A percentile compares a stretch with the other conserved stretches of the same genome.
Evolutionary conservation across 53 echinoderm and acorn worm genomes (phyloP).

Genomic region (Holothuria scabra): DNA sequence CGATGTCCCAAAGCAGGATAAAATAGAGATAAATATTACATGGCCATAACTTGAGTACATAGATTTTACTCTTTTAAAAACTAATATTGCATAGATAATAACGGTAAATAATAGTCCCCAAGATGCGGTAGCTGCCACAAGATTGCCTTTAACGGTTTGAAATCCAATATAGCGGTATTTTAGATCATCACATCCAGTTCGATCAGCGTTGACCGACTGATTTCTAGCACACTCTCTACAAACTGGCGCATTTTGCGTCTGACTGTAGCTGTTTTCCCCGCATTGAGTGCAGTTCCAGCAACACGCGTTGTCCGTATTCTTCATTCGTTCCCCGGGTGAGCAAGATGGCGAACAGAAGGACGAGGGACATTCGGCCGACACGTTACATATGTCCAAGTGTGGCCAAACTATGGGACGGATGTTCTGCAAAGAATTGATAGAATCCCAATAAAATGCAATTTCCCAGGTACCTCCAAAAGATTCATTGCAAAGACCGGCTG

Average conservation of each 20-base stretch:
- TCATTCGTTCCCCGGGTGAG: conserved; percentile 64
- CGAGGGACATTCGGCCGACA: background rate
- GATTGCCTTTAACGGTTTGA: conserved; percentile 45
- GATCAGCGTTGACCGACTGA: conserved; percentile 59
- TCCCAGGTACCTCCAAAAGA: background rate
- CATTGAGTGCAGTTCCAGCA: conserved; percentile 93
- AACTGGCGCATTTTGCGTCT: conserved; percentile 59
- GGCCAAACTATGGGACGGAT: conserved; percentile 29
- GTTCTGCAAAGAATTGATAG: background rate
- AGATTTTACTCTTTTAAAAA: conserved; percentile 31
- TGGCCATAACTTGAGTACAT: conserved; percentile 20
- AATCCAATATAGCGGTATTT: conserved; percentile 51
- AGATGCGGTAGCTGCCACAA: conserved; percentile 31
- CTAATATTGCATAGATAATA: conserved; percentile 56
- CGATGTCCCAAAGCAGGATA: conserved; percentile 64
- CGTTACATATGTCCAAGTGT: conserved; percentile 8
- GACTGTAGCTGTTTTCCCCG: conserved; percentile 65
- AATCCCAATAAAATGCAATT: background rate
- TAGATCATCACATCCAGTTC: conserved; percentile 69
- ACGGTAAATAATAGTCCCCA: conserved; percentile 56
- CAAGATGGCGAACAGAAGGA: conserved; percentile 84
- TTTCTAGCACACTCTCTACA: conserved; percentile 70
- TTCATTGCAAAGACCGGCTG: conserved; percentile 24
- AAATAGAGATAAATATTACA: conserved; percentile 68
- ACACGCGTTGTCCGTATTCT: conserved; percentile 63